A percentile compares a stretch with the other conserved stretches of the same genome.
phyloP scores from a whole-genome alignment of 2,113 vertebrate species.

The Laticauda colubrina region DNA sequence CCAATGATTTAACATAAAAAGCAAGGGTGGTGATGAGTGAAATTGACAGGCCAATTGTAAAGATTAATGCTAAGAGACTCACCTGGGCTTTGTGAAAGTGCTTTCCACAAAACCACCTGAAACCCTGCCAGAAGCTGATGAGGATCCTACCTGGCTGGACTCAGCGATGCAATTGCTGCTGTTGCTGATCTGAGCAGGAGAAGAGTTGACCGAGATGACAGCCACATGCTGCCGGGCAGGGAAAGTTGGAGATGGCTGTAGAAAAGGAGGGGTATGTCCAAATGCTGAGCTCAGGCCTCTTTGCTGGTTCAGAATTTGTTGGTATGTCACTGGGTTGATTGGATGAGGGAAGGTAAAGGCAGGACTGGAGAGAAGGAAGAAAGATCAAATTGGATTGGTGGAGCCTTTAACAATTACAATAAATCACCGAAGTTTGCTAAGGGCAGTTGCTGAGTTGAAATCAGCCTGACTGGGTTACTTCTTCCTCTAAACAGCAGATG shows the following conservation, averaged over 20 bases:
- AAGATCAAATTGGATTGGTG: constrained; percentile 6
- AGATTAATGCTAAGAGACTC: background rate
- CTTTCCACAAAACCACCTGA: background rate
- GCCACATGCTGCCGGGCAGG: constrained; percentile 82
- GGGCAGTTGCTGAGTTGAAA: background rate
- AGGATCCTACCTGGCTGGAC: constrained; percentile 78
- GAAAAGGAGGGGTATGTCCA: constrained; percentile 87
- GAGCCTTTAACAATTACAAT: background rate
- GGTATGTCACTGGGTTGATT: constrained; percentile 92
- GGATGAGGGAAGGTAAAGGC: constrained; percentile 93
- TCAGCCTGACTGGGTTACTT: background rate
- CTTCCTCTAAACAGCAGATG: background rate
- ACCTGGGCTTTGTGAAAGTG: background rate
- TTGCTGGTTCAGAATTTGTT: constrained; percentile 94
- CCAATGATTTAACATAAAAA: background rate
- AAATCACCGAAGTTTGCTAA: constrained; percentile 5
- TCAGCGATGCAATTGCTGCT: constrained; percentile 72
- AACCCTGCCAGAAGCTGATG: background rate
- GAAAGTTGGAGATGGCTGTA: constrained; percentile 84
- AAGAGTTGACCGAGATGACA: constrained; percentile 71
- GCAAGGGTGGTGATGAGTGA: background rate
- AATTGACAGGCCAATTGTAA: background rate
- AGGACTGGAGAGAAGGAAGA: constrained; percentile 73
- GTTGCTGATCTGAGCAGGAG: constrained; percentile 71
- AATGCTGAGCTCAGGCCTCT: constrained; percentile 86